phyloP scores from a whole-genome alignment of 2,888 invertebrate genomes.

The Nasonovia ribisnigri region DNA sequence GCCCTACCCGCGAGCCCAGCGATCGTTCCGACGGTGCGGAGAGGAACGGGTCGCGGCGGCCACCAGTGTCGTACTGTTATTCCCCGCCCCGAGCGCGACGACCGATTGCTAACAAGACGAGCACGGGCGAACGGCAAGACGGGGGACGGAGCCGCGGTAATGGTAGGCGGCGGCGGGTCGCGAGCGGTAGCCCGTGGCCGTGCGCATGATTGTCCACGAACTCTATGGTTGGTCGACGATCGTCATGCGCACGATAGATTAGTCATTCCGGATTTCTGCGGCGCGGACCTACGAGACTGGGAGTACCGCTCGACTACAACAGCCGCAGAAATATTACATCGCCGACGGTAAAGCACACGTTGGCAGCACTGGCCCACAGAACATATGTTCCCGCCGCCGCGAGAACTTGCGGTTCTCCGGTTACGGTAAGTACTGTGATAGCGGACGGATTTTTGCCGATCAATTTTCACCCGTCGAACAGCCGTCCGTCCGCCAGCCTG shows the following conservation, averaged over 20 bases:
- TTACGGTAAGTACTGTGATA: neutral
- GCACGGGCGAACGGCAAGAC: neutral
- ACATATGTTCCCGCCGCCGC: neutral
- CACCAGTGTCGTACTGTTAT: constrained; percentile 12
- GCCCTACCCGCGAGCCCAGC: neutral
- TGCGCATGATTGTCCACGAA: neutral
- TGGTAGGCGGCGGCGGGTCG: neutral
- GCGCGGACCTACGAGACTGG: no score
- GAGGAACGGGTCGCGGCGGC: neutral
- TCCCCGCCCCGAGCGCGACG: neutral
- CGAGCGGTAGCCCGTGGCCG: neutral
- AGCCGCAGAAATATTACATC: no score
- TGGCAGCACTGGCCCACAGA: neutral
- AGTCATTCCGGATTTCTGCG: no score
- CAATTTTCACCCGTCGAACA: constrained; percentile 14
- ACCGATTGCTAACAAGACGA: neutral
- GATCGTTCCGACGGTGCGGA: neutral
- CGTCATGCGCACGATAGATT: neutral
- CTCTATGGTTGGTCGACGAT: neutral
- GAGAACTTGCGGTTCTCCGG: neutral
- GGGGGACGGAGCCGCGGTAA: neutral
- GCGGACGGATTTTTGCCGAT: neutral
- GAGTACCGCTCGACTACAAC: no score
- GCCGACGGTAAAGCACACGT: no score
- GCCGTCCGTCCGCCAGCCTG: neutral